Evolutionary conservation across 2,797 vertebrate species (phyloP).

Genomic region (Neosilurus mollespiculum): DNA sequence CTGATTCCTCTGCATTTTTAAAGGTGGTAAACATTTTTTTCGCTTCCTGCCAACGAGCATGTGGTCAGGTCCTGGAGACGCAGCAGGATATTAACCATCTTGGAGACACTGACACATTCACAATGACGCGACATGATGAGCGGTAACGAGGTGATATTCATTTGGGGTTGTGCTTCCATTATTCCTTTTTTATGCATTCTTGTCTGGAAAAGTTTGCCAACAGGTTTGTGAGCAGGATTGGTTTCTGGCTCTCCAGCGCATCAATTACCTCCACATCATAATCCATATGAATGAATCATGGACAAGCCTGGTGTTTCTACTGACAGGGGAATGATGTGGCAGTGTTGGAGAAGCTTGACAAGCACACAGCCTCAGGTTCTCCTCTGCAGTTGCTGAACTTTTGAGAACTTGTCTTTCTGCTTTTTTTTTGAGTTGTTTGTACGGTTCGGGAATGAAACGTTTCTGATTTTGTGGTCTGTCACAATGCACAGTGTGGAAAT

Average conservation of each 20-base stretch:
- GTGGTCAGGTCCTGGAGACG: not conserved
- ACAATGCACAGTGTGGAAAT: not conserved
- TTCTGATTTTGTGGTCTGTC: slow-evolving; percentile 24
- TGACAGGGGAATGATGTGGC: slow-evolving; percentile 62
- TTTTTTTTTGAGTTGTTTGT: not conserved
- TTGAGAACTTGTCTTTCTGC: slow-evolving; percentile 10
- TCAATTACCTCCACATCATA: slow-evolving; percentile 72
- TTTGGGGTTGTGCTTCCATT: not conserved
- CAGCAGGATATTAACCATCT: not conserved
- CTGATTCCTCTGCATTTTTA: not conserved
- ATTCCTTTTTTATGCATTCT: not conserved
- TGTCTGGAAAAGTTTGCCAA: not conserved
- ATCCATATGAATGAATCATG: slow-evolving; percentile 72
- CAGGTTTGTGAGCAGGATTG: slow-evolving; percentile 8
- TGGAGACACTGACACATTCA: not conserved
- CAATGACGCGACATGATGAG: not conserved
- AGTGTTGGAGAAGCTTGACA: slow-evolving; percentile 45
- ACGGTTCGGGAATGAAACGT: not conserved
- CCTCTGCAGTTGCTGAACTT: slow-evolving; percentile 28
- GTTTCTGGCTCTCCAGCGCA: slow-evolving; percentile 60
- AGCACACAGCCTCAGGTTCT: slow-evolving; percentile 8
- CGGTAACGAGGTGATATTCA: not conserved
- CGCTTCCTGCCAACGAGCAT: not conserved
- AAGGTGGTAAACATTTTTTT: not conserved
- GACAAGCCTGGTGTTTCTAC: slow-evolving; percentile 67